Evolutionary conservation across 2,113 vertebrate species (phyloP).

Genomic region (Sylvilagus bachmani): DNA sequence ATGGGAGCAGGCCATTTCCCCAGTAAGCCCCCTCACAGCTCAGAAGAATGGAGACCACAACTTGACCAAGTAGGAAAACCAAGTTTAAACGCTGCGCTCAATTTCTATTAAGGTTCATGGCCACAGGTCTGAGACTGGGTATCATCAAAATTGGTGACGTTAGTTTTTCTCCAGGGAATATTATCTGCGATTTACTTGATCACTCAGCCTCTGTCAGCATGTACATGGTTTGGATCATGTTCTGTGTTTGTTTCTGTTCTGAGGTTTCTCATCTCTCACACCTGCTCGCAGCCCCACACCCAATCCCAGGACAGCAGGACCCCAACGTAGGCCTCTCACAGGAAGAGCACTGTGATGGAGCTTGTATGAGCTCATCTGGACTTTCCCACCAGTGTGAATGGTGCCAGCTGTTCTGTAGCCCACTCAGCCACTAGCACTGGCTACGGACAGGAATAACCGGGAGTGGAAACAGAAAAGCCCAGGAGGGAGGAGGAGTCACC

Average conservation of each 20-base stretch:
- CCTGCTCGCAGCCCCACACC: neutral
- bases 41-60: neutral
- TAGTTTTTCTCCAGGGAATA: neutral
- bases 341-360: neutral
- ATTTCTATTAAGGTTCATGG: neutral
- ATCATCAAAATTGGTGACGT: neutral
- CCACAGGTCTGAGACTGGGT: neutral
- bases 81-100: neutral
- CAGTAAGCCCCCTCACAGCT: neutral
- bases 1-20: neutral
- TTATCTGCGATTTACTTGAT: neutral
- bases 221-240: neutral
- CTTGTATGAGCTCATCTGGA: neutral
- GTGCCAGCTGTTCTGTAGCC: neutral
- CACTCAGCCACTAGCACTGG: neutral
- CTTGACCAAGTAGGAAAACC: neutral
- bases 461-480: rapidly evolving
- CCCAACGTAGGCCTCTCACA: rapidly evolving
- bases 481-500: neutral
- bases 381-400: neutral
- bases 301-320: no score
- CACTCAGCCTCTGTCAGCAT: neutral
- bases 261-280: neutral
- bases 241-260: neutral
- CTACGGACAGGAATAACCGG: neutral